These are phyloP conservation scores for Darevskia nairensis DNA, from an alignment of 2,797 vertebrate genomes.

Conservation along the genomic window DNA sequence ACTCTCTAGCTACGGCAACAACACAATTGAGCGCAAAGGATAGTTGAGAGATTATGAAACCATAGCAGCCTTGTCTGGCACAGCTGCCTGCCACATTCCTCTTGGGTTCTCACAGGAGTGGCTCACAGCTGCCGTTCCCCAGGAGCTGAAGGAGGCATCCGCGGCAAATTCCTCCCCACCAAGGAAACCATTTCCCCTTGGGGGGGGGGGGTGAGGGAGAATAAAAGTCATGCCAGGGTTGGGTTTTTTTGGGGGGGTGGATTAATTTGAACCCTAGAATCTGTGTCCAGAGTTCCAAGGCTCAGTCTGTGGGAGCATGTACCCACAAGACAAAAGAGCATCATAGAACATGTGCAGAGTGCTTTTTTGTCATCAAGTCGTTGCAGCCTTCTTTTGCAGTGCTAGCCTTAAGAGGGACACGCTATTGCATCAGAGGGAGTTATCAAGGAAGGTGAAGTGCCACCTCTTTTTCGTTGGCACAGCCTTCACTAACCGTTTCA, in stretches of 20 bases:
- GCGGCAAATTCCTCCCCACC: too few relatives aligned
- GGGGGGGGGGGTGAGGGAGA: not conserved
- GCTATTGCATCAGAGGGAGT: not conserved
- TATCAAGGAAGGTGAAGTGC: not conserved
- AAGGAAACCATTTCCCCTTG: not conserved
- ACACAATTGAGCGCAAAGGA: not conserved
- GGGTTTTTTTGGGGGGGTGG: not conserved
- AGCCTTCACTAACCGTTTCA: too few relatives aligned
- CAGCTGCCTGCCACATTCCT: slow-evolving; percentile 15
- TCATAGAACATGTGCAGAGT: not conserved
- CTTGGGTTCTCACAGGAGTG: not conserved
- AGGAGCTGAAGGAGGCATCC: not conserved
- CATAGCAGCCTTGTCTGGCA: not conserved
- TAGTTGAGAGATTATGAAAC: not conserved
- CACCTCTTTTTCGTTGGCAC: too few relatives aligned
- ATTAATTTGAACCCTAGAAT: not conserved
- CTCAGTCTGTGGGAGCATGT: too few relatives aligned
- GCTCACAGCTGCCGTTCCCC: not conserved
- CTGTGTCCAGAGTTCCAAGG: too few relatives aligned
- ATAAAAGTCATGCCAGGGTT: too few relatives aligned
- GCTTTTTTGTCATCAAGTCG: not conserved
- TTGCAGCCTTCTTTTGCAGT: too few relatives aligned
- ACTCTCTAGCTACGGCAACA: too few relatives aligned
- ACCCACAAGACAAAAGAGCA: not conserved
- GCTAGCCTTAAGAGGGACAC: not conserved